Conservation (phyloP, 2,888 invertebrate species). For the Ypsolopha sequella region DNA sequence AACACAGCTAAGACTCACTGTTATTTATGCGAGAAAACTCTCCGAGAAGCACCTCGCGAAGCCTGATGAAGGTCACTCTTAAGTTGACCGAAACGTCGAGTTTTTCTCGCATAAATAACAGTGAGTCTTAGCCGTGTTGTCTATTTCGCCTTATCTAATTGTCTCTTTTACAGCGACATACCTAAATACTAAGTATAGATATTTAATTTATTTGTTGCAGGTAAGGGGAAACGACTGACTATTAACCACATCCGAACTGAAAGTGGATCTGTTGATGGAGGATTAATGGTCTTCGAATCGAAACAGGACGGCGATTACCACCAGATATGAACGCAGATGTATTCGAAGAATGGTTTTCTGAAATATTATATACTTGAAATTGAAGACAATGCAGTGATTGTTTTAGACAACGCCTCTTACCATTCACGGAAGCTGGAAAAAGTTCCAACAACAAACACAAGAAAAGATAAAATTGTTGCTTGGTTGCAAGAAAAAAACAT, state of each 20-base stretch:
- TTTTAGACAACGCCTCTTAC: conserved; percentile 11
- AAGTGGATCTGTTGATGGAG: conserved; percentile 13
- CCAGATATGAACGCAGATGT: conserved; percentile 12
- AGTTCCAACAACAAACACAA: conserved; percentile 10
- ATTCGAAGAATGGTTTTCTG: conserved; percentile 13
- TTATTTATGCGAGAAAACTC: no score
- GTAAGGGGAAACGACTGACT: conserved; percentile 14
- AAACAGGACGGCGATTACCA: conserved; percentile 13
- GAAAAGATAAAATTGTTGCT: conserved; percentile 7
- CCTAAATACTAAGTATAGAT: no score
- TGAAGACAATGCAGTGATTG: conserved; percentile 5
- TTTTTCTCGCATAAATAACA: no score
- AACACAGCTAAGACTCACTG: no score
- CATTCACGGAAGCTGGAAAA: conserved; percentile 7
- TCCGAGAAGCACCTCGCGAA: no score
- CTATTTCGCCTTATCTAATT: no score
- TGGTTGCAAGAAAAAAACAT: conserved; percentile 7
- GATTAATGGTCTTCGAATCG: conserved; percentile 12
- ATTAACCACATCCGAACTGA: conserved; percentile 12
- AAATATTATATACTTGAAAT: not conserved
- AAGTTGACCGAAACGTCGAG: no score
- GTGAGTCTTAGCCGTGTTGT: no score
- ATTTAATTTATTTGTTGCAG: no score
- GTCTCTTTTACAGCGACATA: no score
- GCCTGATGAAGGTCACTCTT: no score